These are phyloP conservation scores for Limnodromus scolopaceus DNA, from an alignment of 2,797 vertebrate species.

Conservation along the genomic window DNA sequence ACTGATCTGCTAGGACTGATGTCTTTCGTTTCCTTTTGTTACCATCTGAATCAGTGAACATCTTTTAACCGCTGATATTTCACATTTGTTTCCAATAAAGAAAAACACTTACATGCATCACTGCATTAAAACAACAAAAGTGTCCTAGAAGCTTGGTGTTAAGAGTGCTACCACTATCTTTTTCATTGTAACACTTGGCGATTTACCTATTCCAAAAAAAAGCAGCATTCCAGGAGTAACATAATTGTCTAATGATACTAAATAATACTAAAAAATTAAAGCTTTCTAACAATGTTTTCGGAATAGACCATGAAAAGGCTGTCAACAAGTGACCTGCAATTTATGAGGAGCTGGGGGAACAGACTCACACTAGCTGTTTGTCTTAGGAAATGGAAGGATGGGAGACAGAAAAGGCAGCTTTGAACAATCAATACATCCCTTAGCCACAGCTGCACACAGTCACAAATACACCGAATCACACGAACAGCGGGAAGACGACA, in stretches of 20 bases:
- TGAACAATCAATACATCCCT: neutral
- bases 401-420: neutral
- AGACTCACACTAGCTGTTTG: neutral
- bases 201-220: neutral
- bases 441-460: neutral
- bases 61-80: neutral
- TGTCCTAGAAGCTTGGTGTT: neutral
- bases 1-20: neutral
- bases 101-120: neutral
- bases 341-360: neutral
- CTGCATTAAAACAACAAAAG: neutral
- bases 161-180: neutral
- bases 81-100: neutral
- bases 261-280: neutral
- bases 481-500: accelerated
- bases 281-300: neutral
- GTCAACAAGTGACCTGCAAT: neutral
- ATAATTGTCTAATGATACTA: neutral
- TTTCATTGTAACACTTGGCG: neutral
- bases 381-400: neutral
- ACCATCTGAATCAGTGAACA: neutral
- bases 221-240: neutral
- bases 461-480: neutral
- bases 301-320: neutral
- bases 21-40: neutral